Evolutionary conservation across 2,888 invertebrate genomes (phyloP), one percentile per base, ranked within the genome.

Genomic region (Camptogramma bilineatum): DNA sequence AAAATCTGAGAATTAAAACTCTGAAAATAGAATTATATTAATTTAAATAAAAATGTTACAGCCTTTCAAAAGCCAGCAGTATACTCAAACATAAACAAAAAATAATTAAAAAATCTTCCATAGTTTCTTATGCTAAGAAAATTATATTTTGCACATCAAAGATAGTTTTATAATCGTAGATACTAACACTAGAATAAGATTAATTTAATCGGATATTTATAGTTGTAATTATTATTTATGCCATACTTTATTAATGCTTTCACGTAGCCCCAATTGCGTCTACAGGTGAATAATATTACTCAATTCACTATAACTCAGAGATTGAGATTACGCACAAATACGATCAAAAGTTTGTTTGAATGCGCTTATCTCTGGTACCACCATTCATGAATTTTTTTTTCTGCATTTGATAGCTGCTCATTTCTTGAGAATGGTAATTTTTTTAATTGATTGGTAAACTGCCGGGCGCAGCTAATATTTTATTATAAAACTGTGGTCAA

Each of bases 91-190:
- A 8, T 5, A 42, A 16, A 10, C 4, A 16, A 42, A 42, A 42
- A 44, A 44, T 16, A 17, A 17, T 7, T 13, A 44, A 44, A 52
- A 52, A n/a, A 42, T 19, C 50, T 61, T 60, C 61, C 34, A 47
- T 60, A 53, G 52, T 39, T 13, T 13, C 13, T 9, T 53, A 52
- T n/a, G 58, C 58, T 64, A 60, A 65, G 62, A 51, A 50, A 19
- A 64, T 57, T 67, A 62, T 70, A 67, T 65, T 70, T 70, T 67
- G 65, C 69, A 65, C 65, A 61, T 67, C 65, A 67, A 63, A 67
- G 57, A 65, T 61, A 67, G 61, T 67, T 58, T 67, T 67, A 66
- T 53, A 63, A 59, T 55, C 24, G 46, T 47, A 53, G 31, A 39
- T 28, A 57, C 53, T 65, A 65, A 65, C 53, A 51, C 31, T 66